A percentile compares a stretch with the other conserved stretches of the same genome.
Evolutionary conservation across 1,140 invertebrate genomes (phyloP).

Genomic region (Tetragnatha versicolor): DNA sequence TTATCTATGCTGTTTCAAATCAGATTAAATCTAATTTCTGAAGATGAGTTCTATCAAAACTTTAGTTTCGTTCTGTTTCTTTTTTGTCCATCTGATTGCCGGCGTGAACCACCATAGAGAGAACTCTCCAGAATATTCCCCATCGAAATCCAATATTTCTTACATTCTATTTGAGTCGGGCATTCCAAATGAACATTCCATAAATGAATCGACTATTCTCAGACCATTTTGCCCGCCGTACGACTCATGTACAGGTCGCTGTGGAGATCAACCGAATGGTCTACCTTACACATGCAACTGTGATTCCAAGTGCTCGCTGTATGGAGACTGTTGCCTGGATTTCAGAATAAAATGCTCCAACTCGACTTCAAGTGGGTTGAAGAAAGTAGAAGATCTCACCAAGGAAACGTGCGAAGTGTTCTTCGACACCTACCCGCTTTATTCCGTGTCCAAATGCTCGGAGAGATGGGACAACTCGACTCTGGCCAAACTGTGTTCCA

Average conservation of each 20-base stretch:
- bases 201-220: neutral
- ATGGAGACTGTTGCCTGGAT: constrained; percentile 42
- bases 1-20: neutral
- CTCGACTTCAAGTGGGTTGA: too few relatives aligned
- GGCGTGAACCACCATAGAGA: constrained; percentile 1
- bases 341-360: neutral
- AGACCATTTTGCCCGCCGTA: constrained; percentile 25
- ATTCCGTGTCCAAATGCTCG: neutral
- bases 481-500: neutral
- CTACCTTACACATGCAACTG: constrained; percentile 39
- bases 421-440: neutral
- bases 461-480: neutral
- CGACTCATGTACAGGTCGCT: constrained; percentile 41
- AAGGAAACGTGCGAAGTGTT: constrained; percentile 4
- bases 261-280: neutral
- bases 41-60: neutral
- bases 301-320: constrained; percentile 17
- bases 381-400: too few relatives aligned
- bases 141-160: neutral
- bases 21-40: neutral
- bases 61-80: neutral
- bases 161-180: neutral
- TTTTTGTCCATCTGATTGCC: constrained; percentile 10
- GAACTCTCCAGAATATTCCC: neutral
- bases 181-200: neutral